Evolutionary conservation across 2,797 vertebrate genomes (phyloP).

Genomic region (Nothura maculosa): DNA sequence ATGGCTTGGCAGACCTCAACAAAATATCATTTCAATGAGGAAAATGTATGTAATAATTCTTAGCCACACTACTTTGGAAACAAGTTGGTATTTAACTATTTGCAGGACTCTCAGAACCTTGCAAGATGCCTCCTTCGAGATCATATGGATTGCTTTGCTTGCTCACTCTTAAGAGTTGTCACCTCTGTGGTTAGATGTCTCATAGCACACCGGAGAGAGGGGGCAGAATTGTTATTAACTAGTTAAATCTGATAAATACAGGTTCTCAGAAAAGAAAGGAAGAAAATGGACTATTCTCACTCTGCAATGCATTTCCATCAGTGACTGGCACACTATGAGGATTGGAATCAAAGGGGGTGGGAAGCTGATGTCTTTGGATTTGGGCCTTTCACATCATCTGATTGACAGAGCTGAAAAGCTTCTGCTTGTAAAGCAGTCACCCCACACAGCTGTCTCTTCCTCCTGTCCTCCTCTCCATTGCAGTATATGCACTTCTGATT

Average conservation of each 20-base stretch:
- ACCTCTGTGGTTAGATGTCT: neutral
- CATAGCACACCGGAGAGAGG: fast-evolving
- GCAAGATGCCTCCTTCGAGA: neutral
- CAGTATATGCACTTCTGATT: constrained; percentile 74
- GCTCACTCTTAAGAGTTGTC: neutral
- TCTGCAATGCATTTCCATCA: constrained; percentile 53
- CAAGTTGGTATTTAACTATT: neutral
- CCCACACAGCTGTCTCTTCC: constrained; percentile 78
- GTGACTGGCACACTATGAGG: constrained; percentile 81
- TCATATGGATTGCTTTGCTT: neutral
- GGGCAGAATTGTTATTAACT: constrained; percentile 51
- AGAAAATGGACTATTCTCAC: constrained; percentile 47
- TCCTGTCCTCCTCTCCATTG: constrained; percentile 77
- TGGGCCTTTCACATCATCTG: constrained; percentile 78
- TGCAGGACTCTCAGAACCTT: neutral
- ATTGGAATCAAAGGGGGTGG: constrained; percentile 80
- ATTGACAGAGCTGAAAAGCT: constrained; percentile 79
- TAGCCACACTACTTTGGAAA: neutral
- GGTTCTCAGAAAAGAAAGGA: constrained; percentile 32
- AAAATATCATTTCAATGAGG: neutral
- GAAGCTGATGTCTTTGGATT: constrained; percentile 77
- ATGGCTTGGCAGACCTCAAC: neutral
- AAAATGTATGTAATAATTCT: neutral
- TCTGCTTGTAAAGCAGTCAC: constrained; percentile 79
- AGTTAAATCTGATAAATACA: constrained; percentile 75